Base-by-base conservation (phyloP, 2,888 invertebrate genomes). In the Philopedon plagiatum region DNA sequence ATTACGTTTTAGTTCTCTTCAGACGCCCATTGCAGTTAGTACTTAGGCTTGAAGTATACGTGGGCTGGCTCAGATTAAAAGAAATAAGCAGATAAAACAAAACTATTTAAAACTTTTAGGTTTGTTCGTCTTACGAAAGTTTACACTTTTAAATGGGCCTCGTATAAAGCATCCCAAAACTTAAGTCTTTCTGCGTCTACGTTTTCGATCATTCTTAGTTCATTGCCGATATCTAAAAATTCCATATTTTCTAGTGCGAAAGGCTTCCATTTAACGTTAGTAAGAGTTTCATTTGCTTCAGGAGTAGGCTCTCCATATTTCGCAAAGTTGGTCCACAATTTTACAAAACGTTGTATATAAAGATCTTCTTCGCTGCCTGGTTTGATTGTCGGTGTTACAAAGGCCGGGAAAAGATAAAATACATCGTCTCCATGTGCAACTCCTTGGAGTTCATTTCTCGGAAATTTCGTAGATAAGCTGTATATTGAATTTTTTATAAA, bases 301-400 rank as follows among this genome's bases (percentile, higher is more conserved):
- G 81, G 79, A 13, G 81, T 82, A 11, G 83, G 83, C 61, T 81
- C 76, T 5, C 82, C 82, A 57, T 61, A 75, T 76, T 76, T 80
- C 5, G 83, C 83, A 75, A 84, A 84, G 76, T 82, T 83, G 1
- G 83, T 81, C 84, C 84, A 84, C 56, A 83, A 51, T 75, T 81
- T 82, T 0, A 82, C 78, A 64, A 83, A 80, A 71, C 80, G 77
- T 54, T 80, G 76, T 19, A 83, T 79, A 34, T 78, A 76, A 41
- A 70, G 69, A 13, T 83, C 82, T 68, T 83, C 83, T 5, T 71
- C 61, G 44, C 80, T 80, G 0, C 76, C 79, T 19, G 37, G 46
- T 13, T 71, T 54, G 18, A 80, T 75, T 39, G 73, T 71, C 4
- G 75, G 76, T 7, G 77, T 76, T 13, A 78, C 74, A 58, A 80